Evolutionary conservation across 2,113 vertebrate genomes (phyloP).

Genomic region (Perognathus longimembris): DNA sequence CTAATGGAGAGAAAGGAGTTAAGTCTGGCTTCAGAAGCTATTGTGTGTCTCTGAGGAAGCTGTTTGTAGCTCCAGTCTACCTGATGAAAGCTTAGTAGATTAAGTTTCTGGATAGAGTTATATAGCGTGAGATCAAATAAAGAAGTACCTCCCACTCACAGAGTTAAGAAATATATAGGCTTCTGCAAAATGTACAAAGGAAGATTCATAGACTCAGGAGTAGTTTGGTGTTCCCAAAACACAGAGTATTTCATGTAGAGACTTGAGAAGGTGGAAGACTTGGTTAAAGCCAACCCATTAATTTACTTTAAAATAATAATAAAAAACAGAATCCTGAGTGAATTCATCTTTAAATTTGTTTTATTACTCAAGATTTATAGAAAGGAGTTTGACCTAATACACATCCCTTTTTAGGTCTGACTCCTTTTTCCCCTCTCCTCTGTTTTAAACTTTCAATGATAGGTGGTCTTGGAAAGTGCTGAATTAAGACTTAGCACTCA

Average conservation of each 20-base stretch:
- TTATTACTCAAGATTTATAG: conserved; percentile 49
- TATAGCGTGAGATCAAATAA: conserved; percentile 22
- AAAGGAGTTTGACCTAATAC: conserved; percentile 14
- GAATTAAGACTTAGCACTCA: conserved; percentile 45
- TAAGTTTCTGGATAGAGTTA: conserved; percentile 55
- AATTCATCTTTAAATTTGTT: conserved; percentile 63
- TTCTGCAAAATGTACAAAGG: conserved; percentile 45
- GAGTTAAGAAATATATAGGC: conserved; percentile 53
- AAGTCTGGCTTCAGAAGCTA: not conserved
- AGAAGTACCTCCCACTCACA: conserved; percentile 17
- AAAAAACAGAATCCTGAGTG: conserved; percentile 56
- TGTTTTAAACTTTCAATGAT: conserved; percentile 48
- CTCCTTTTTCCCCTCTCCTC: not conserved
- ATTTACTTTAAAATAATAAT: too few species aligned
- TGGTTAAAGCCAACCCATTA: not conserved
- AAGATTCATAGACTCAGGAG: conserved; percentile 42
- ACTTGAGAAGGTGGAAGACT: conserved; percentile 41
- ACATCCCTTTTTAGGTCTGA: conserved; percentile 15
- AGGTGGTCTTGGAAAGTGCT: conserved; percentile 48
- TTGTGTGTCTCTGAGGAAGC: not conserved
- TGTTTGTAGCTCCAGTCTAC: not conserved
- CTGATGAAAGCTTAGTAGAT: conserved; percentile 48
- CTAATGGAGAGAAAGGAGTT: conserved; percentile 14
- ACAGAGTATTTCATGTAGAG: not conserved
- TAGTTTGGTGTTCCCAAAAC: not conserved